A percentile compares a stretch with the other conserved stretches of the same genome.
These are phyloP conservation scores for Chaetodon trifasciatus DNA, from an alignment of 2,797 vertebrate genomes.

Conservation along the genomic window DNA sequence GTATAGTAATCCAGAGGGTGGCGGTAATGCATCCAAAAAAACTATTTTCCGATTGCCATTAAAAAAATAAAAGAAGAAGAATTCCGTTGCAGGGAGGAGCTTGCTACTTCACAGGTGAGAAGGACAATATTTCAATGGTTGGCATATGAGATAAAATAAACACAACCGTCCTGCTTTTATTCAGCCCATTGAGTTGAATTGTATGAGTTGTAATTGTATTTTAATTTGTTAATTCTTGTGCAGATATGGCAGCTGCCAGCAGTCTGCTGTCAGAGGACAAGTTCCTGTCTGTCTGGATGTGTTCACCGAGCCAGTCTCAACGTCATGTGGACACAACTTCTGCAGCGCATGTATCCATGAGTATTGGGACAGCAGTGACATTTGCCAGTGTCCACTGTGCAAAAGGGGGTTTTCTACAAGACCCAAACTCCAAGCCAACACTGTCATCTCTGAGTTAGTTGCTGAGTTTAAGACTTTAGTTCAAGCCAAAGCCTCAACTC, in stretches of 20 bases:
- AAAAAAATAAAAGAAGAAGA: too few species aligned
- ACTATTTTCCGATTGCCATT: too few species aligned
- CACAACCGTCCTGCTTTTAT: background rate
- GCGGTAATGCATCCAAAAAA: too few species aligned
- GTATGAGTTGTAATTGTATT: background rate
- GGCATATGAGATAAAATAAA: background rate
- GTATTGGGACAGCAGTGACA: slow-evolving; percentile 30
- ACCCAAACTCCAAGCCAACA: slow-evolving; percentile 43
- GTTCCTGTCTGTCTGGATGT: slow-evolving; percentile 57
- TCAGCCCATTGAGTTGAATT: background rate
- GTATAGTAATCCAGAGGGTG: too few species aligned
- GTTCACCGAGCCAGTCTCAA: slow-evolving; percentile 54
- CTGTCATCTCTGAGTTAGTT: slow-evolving; percentile 24
- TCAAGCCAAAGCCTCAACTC: slow-evolving; percentile 4
- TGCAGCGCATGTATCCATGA: slow-evolving; percentile 40
- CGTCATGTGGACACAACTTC: slow-evolving; percentile 60
- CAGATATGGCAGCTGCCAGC: slow-evolving; percentile 53
- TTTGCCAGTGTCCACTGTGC: slow-evolving; percentile 53
- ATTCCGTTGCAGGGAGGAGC: background rate
- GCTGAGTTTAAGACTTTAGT: slow-evolving; percentile 10
- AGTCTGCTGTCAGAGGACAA: slow-evolving; percentile 42
- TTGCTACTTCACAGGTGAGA: slow-evolving; percentile 8
- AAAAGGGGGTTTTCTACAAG: slow-evolving; percentile 14
- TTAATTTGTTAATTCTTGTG: background rate
- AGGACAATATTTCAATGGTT: background rate